Conservation (phyloP, 2,888 invertebrate genomes). For the Macrophya alboannulata region DNA sequence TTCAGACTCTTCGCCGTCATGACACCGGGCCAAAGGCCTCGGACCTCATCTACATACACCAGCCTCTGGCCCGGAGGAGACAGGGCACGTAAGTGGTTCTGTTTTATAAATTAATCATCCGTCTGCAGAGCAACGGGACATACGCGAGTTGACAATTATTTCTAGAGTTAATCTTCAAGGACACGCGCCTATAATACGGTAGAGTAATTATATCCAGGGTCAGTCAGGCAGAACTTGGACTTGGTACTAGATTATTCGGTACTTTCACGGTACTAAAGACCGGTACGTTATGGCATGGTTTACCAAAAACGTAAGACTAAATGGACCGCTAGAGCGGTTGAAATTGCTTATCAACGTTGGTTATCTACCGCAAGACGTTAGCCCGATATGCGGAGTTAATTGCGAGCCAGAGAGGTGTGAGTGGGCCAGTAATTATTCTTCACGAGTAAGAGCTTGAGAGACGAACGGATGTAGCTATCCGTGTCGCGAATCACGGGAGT, state of each 20-base stretch:
- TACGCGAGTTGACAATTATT: conserved; percentile 32
- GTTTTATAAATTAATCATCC: conserved; percentile 7
- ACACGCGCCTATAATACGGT: conserved; percentile 7
- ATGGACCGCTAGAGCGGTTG: conserved; percentile 22
- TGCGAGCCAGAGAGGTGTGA: conserved; percentile 18
- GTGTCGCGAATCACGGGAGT: conserved; percentile 34
- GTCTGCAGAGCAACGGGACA: conserved; percentile 19
- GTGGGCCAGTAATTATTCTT: conserved; percentile 7
- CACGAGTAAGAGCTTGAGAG: background rate
- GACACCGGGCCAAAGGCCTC: background rate
- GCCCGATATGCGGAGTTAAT: conserved; percentile 15
- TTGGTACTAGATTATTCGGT: conserved; percentile 32
- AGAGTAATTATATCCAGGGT: conserved; percentile 30
- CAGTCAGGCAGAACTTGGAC: conserved; percentile 27
- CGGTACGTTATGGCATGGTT: background rate
- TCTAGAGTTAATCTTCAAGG: conserved; percentile 13
- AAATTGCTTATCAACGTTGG: conserved; percentile 25
- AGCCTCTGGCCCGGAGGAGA: background rate
- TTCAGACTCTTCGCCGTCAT: background rate
- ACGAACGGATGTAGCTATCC: background rate
- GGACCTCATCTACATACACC: conserved; percentile 16
- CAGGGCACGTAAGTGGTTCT: background rate
- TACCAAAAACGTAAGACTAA: conserved; percentile 8
- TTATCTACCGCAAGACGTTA: conserved; percentile 23
- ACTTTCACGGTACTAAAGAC: conserved; percentile 31